Evolutionary conservation across 2,888 invertebrate species (phyloP).

Genomic region (Schizaphis graminum): DNA sequence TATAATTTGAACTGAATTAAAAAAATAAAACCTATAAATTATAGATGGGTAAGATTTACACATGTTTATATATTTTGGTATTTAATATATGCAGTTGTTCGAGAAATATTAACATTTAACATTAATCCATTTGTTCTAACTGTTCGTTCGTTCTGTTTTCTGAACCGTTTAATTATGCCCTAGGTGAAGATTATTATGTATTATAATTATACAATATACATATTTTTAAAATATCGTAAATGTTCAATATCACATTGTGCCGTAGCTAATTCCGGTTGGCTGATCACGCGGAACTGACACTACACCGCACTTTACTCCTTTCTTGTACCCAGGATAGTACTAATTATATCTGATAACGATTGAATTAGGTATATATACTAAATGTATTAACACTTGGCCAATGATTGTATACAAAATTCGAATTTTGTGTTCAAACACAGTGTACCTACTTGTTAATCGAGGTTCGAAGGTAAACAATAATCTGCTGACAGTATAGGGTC

Average conservation of each 20-base stretch:
- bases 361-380: background rate
- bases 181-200: background rate
- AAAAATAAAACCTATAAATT: background rate
- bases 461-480: background rate
- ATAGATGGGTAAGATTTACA: background rate
- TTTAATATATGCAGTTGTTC: background rate
- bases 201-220: background rate
- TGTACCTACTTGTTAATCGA: background rate
- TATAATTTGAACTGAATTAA: background rate
- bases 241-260: background rate
- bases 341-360: background rate
- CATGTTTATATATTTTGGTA: background rate
- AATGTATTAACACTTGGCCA: background rate
- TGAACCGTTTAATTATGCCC: background rate
- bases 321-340: background rate
- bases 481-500: background rate
- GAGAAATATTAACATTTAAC: background rate
- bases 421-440: background rate
- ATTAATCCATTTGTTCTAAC: background rate
- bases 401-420: background rate
- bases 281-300: background rate
- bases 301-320: background rate
- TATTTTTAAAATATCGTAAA: background rate
- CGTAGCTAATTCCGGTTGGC: background rate
- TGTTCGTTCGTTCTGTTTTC: background rate